Evolutionary conservation across 2,113 vertebrate genomes (phyloP), one percentile per base, ranked within the genome.

Genomic region (Nipponia nippon): DNA sequence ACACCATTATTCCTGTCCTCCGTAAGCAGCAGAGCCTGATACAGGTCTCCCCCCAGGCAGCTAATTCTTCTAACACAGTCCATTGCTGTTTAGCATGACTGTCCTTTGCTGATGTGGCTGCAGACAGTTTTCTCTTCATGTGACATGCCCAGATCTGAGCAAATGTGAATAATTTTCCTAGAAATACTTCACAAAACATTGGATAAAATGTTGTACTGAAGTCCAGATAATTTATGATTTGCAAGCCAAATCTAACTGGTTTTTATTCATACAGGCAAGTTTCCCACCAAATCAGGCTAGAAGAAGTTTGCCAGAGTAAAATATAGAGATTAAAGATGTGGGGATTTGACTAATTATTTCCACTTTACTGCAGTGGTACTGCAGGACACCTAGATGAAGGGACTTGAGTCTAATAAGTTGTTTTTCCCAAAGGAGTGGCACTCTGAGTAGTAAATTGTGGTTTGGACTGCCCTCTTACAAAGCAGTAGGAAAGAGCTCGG

Each of bases 121-220:
- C 75, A 87, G 42, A 46, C 36, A 30, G 50, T 85, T 96, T 90
- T 77, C 36, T 50, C 19, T 36, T 82, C 73, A 40, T 56, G 87
- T 78, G 67, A 87, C 61, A 56, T 78, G 46, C 8, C 58, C 62
- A 62, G 22, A 67, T 73, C 22, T 83, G 75, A 90, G 50, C 27
- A 82, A 80, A 83, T 59, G 26, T n/a, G 75, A 88, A 34, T 70
- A 38, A 40, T 85, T 96, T 97, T 93, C 91, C 71, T 91, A 93
- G 91, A 93, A 95, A 85, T 77, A 55, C 46, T 88, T 91, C 46
- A 81, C 23, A 88, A 93, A 94, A 61, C 58, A 66, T 65, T 87
- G 61, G 17, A 80, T 89, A 59, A 95, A 95, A 72, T 81, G 26
- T 78, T 87, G 23, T 85, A 19, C 53, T 91, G 87, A 83, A 76